Conservation (phyloP, 2,113 vertebrate genomes). For the Myotis davidii region DNA sequence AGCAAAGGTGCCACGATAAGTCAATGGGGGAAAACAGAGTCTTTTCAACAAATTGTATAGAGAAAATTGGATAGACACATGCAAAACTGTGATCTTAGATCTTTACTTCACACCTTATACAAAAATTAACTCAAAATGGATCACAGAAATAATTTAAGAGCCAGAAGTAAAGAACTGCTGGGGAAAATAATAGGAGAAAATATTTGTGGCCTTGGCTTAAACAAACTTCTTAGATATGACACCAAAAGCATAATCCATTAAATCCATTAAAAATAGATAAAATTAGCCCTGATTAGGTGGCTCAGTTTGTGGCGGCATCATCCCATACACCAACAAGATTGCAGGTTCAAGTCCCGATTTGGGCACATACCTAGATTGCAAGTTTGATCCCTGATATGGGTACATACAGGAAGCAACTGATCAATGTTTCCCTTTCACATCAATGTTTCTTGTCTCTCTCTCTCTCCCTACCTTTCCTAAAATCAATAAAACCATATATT, state of each 20-base stretch:
- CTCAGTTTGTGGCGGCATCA: too few relatives aligned
- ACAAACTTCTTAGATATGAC: background rate
- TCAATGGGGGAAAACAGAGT: background rate
- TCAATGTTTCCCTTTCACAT: too few relatives aligned
- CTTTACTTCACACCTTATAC: background rate
- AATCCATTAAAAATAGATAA: background rate
- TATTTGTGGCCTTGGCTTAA: background rate
- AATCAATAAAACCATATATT: too few relatives aligned
- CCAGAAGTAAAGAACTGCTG: slow-evolving; percentile 9
- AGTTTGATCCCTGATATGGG: too few relatives aligned
- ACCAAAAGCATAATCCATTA: background rate
- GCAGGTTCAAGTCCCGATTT: too few relatives aligned
- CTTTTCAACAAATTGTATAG: background rate
- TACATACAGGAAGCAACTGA: too few relatives aligned
- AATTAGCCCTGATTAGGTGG: background rate
- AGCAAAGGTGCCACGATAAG: background rate
- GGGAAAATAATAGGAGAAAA: background rate
- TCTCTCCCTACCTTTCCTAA: too few relatives aligned
- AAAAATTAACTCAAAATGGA: slow-evolving; percentile 18
- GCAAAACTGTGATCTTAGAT: slow-evolving; percentile 3
- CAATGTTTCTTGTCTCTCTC: too few relatives aligned
- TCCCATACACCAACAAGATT: too few relatives aligned
- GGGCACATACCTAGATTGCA: too few relatives aligned
- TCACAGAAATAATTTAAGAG: slow-evolving; percentile 8
- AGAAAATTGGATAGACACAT: background rate